Base-by-base conservation (phyloP, 2,797 vertebrate genomes). In the Lepus oiostolus region DNA sequence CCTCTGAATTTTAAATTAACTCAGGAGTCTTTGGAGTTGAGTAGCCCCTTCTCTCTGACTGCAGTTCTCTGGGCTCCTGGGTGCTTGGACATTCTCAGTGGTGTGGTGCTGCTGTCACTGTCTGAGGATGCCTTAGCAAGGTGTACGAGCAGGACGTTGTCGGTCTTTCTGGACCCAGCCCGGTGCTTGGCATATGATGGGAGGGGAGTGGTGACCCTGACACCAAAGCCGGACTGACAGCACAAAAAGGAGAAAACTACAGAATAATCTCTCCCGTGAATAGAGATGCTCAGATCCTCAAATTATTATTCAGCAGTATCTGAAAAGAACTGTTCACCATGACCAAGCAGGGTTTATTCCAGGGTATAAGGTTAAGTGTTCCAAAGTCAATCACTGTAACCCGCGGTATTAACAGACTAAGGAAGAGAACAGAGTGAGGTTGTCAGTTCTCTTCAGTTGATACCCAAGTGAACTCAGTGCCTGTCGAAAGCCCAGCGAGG, bases 1-100 rank as follows among this genome's bases (percentile, higher is more conserved):
- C 52, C 58, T 93, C 17, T 83, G 32, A 93, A 84, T 86, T 86
- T 86, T 90, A 84, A 80, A 26, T 21, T 84, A 70, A 75, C n/a
- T 68, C 47, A 52, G 50, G 72, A 83, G 71, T 91, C 52, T 71
- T 74, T 60, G 67, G 86, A 92, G 77, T n/a, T 70, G 72, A 87
- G 12, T 75, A 63, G 32, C 38, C 54, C 13, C 54, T 92, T 30
- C 75, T 63, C 77, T 77, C 32, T 86, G 50, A 72, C 68, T 86
- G 7, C 24, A 70, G 22, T 90, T 87, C 42, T 84, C 16, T 80
- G 74, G 82, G 52, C 54, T 60, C 35, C 74, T 54, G 77, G 70
- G 82, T 85, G 62, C 65, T 77, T 70, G n/a, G 30, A 50, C 65
- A 8, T 47, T 47, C 42, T 47, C 42, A 16, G 54, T 16, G 13